phyloP scores from a whole-genome alignment of 1,140 invertebrate species.

The Diuraphis noxia region DNA sequence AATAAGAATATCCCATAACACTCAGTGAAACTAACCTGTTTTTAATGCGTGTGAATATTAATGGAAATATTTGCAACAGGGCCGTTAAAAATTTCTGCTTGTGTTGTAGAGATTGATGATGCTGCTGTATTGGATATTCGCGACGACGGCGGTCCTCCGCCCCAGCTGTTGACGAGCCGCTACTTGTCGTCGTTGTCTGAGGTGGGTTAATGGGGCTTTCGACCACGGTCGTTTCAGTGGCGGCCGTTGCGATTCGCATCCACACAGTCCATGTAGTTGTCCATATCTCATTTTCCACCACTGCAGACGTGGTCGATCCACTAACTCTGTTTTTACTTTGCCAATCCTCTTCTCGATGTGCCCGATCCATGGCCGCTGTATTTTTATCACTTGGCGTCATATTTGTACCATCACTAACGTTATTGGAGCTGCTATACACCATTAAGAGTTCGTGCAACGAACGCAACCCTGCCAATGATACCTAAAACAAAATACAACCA shows the following conservation, averaged over 20 bases:
- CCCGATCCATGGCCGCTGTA: no score
- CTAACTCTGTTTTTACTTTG: not conserved
- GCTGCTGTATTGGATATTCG: conserved; percentile 66
- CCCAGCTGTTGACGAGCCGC: not conserved
- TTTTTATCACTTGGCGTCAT: conserved; percentile 46
- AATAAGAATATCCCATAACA: not conserved
- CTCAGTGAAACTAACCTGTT: conserved; percentile 64
- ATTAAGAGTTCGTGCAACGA: conserved; percentile 86
- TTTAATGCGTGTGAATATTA: conserved; percentile 88
- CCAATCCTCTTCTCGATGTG: not conserved
- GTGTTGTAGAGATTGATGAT: not conserved
- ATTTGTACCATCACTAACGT: conserved; percentile 60
- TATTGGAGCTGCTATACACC: conserved; percentile 67
- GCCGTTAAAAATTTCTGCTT: conserved; percentile 86
- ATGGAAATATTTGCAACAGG: conserved; percentile 90
- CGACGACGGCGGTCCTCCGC: not conserved
- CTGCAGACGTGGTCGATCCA: conserved; percentile 59
- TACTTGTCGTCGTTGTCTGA: no score
- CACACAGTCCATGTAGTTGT: conserved; percentile 81
- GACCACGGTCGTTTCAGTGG: not conserved
- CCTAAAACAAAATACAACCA: conserved; percentile 61
- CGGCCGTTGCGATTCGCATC: conserved; percentile 75
- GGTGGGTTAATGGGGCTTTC: not conserved
- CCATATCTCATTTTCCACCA: conserved; percentile 68
- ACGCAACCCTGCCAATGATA: conserved; percentile 91